Evolutionary conservation across 2,797 vertebrate genomes (phyloP), one percentile per base, ranked within the genome.

Genomic region (Microhierax caerulescens): DNA sequence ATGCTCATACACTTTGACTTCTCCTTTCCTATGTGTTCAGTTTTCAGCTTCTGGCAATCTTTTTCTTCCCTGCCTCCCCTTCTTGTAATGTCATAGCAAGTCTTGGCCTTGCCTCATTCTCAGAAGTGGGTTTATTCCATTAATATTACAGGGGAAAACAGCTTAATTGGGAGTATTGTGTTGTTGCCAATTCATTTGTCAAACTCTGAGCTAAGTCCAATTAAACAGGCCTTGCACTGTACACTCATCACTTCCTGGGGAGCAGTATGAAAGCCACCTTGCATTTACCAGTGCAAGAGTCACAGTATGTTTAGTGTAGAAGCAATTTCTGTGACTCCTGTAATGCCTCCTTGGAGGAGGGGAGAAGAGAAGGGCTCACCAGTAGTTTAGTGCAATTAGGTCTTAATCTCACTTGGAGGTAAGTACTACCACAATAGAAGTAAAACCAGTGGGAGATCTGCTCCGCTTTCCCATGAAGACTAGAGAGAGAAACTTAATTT

Each of bases 1-100:
- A 96, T 95, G 90, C 88, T 95, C 92, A 92, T 83, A 95, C 53
- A 92, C 92, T 97, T 96, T 88, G 90, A 96, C 93, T 96, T 96
- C 81, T 92, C 64, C 68, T 85, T 85, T 85, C 69, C 86, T 91
- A 93, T 85, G 90, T 95, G 94, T 95, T 96, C 91, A 68, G 15
- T 96, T 95, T 95, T 88, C 90, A 93, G 81, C 74, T 96, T 94
- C 84, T 97, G 95, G 84, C 88, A 97, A 61, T 11, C 30, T 78
- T 89, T 89, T 61, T 60, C 81, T 80, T 93, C 72, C 68, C 89
- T 95, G 81, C 68, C 89, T 94, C 75, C 80, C 93, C 79, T 63
- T 76, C 76, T 53, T 94, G 64, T 88, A 96, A 88, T 88, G 82
- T 94, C 95, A 95, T 75, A 96, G 94, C 78, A 95, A 95, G 69